Base-by-base conservation (phyloP, 2,888 invertebrate genomes). In the Dryobota labecula region DNA sequence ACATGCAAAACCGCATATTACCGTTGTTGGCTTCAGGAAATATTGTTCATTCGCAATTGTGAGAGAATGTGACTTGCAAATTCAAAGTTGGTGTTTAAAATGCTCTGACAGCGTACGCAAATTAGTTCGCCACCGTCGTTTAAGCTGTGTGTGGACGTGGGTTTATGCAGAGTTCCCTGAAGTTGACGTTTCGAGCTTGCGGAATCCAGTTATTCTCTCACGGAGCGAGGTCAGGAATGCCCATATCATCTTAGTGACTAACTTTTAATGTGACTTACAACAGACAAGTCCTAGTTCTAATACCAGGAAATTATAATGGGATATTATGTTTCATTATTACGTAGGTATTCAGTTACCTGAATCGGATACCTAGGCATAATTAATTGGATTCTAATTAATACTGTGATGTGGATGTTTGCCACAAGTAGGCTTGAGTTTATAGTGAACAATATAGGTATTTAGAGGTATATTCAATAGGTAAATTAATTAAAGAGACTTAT, bases 51-150 rank as follows among this genome's bases (percentile, higher is more conserved):
- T 73, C 64, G 47, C 70, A 70, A 74, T 68, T 77, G 70, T 76
- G 49, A 70, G 72, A 71, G 62, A 82, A 86, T 84, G 70, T 77
- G 74, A 84, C 80, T 86, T 82, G 76, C 75, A 82, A 86, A 82
- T 84, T 84, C 58, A 73, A 82, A 87, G 73, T 84, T 76, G 60
- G 67, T 76, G 62, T 73, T 80, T 76, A 82, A 86, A 82, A 77
- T 76, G 76, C 72, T 73, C 78, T 72, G 78, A 82, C 80, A 73
- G 66, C 53, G 68, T 78, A 78, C 77, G 79, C 64, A 84, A 87
- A 87, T 87, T 85, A 84, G 78, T 79, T 75, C 65, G 51, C 78
- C 60, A 76, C 71, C 45, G 68, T 73, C 82, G 81, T 65, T 77
- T 83, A 77, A 81, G 81, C 78, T 76, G 68, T 78, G 60, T 83